Base-by-base conservation (phyloP, 37 sponge, comb jelly and placozoan genomes). In the Ianthella basta region DNA sequence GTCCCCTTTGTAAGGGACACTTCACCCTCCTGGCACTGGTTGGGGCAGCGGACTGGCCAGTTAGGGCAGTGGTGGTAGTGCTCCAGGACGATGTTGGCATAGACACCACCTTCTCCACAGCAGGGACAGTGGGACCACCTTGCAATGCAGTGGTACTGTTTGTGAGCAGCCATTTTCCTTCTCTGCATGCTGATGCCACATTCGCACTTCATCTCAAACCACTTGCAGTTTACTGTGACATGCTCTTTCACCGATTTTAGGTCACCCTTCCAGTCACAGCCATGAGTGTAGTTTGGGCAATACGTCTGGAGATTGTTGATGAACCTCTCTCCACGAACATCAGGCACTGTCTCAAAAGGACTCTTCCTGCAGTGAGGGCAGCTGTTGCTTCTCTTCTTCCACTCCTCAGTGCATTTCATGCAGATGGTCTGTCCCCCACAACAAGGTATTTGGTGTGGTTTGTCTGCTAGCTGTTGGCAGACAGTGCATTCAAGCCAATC, bases 261-360 rank as follows among this genome's bases (percentile, higher is more conserved):
- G 27, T 61, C 64, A 29, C 64, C 64, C 29, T n/a, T 61, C 64
- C 64, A 61, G 64, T 61, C 14, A 10, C 64, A 61, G 27, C 64
- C 64, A 61, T 29, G 29, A n/a, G 24, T 13, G 29, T 61, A 61
- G 64, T 61, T 61, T n/a, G 64, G 64, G 64, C 64, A 61, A 12
- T 29, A 61, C 4, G 29, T n/a, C 27, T 29, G 24, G 24, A 61
- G 64, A 10, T 27, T 27, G 24, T 61, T 61, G 29, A 61, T 61
- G 27, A 29, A 27, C 27, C 64, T n/a, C 24, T 61, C 64, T 12
- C 24, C 27, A 12, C 64, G 64, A 12, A 61, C 64, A 27, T 61
- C 64, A 29, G 24, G 24, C 3, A 27, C 24, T 2, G 64, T 61
- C 24, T 61, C 29, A 29, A 61, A n/a, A 13, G 27, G 27, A 5